phyloP scores from a whole-genome alignment of 2,113 vertebrate genomes.

The Condylura cristata region DNA sequence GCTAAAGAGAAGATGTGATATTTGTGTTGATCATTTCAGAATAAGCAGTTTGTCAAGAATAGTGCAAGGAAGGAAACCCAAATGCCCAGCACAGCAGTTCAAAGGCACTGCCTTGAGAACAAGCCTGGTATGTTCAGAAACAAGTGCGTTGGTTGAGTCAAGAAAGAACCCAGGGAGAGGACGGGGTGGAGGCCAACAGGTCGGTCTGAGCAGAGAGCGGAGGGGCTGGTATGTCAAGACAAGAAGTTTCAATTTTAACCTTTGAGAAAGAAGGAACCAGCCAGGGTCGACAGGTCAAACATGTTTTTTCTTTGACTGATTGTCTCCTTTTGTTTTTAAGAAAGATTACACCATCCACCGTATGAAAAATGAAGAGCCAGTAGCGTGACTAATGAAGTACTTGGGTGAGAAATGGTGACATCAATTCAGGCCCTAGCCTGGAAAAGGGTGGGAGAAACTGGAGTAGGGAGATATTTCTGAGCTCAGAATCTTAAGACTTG shows the following conservation, averaged over 20 bases:
- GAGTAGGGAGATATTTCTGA: background rate
- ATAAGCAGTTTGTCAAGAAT: background rate
- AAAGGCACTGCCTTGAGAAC: background rate
- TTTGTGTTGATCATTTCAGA: background rate
- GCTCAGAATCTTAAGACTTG: background rate
- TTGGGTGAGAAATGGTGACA: background rate
- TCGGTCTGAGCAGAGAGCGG: background rate
- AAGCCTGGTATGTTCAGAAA: background rate
- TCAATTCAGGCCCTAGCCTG: background rate
- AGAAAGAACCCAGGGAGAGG: background rate
- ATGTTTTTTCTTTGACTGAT: background rate
- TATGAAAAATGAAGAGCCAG: background rate
- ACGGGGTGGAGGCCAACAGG: background rate
- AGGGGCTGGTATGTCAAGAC: background rate
- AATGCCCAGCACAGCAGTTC: background rate
- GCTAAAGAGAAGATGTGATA: background rate
- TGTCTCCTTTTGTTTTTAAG: constrained; percentile 24
- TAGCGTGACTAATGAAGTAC: background rate
- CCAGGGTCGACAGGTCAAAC: background rate
- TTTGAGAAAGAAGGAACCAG: background rate
- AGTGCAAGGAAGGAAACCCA: background rate
- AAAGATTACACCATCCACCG: background rate
- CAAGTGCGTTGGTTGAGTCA: background rate
- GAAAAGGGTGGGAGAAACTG: background rate
- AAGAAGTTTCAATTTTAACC: background rate